These are phyloP conservation scores for Drosophila jambulina DNA, from an alignment of 1,140 invertebrate species.

Conservation along the genomic window DNA sequence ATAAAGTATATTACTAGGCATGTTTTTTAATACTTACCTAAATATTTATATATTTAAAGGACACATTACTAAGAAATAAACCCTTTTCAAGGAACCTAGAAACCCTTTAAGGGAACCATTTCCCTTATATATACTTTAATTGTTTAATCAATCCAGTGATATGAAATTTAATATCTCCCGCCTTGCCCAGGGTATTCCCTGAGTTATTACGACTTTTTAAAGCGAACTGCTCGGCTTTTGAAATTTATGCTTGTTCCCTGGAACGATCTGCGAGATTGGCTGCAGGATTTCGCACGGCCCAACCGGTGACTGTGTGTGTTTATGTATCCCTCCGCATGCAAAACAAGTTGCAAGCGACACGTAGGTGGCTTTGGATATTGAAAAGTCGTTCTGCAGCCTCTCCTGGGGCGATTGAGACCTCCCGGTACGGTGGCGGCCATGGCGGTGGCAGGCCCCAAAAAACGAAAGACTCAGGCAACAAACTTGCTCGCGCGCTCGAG, in stretches of 20 bases:
- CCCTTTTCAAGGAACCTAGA: too few species aligned
- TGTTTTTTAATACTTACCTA: not conserved
- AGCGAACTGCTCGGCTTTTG: slow-evolving; percentile 32
- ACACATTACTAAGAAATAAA: too few species aligned
- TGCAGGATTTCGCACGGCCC: slow-evolving; percentile 28
- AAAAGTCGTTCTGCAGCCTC: slow-evolving; percentile 68
- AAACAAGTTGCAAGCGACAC: slow-evolving; percentile 65
- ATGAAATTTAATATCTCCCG: not conserved
- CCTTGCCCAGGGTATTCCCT: not conserved
- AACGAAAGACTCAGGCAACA: slow-evolving; percentile 68
- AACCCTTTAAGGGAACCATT: too few species aligned
- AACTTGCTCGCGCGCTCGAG: slow-evolving; percentile 35
- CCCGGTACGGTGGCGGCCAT: slow-evolving; percentile 27
- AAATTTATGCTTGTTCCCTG: slow-evolving; percentile 35
- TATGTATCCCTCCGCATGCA: slow-evolving; percentile 44
- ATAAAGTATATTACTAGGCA: not conserved
- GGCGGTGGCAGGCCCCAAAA: slow-evolving; percentile 25
- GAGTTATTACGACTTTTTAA: slow-evolving; percentile 20
- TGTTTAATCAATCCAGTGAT: not conserved
- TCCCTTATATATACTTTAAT: not conserved
- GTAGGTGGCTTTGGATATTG: slow-evolving; percentile 65
- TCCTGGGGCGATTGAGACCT: slow-evolving; percentile 54
- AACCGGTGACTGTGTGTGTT: slow-evolving; percentile 14
- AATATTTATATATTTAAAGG: not conserved
- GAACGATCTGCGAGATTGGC: slow-evolving; percentile 25